These are phyloP conservation scores for Aphelenchoides bicaudatus DNA, from an alignment of 2,888 invertebrate genomes.

Conservation along the genomic window DNA sequence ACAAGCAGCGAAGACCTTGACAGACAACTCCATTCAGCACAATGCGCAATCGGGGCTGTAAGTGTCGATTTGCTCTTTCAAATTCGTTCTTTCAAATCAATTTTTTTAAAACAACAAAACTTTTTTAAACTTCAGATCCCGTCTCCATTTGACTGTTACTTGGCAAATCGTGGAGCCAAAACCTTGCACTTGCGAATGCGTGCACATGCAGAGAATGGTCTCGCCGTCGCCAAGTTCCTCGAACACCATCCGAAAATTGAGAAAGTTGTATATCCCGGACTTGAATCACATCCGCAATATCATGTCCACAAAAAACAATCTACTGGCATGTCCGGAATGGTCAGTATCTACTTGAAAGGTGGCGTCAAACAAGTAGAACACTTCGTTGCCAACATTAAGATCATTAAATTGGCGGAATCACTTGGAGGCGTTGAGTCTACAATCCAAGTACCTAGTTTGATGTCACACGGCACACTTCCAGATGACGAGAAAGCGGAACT, in stretches of 20 bases:
- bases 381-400: slow-evolving; percentile 73
- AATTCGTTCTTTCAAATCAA: no score
- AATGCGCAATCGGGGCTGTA: slow-evolving; percentile 63
- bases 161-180: slow-evolving; percentile 83
- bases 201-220: slow-evolving; percentile 75
- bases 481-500: slow-evolving; percentile 71
- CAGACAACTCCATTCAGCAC: slow-evolving; percentile 71
- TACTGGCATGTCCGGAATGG: slow-evolving; percentile 76
- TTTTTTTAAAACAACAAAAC: no score
- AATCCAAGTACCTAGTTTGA: slow-evolving; percentile 81
- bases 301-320: slow-evolving; percentile 75
- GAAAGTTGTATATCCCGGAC: slow-evolving; percentile 66
- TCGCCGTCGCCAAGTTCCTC: slow-evolving; percentile 77
- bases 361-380: slow-evolving; percentile 71
- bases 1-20: slow-evolving; percentile 73
- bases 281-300: slow-evolving; percentile 82
- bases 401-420: slow-evolving; percentile 85
- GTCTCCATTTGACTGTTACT: slow-evolving; percentile 90
- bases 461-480: slow-evolving; percentile 92
- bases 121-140: no score
- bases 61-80: no score
- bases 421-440: slow-evolving; percentile 91
- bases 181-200: slow-evolving; percentile 87
- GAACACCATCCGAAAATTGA: slow-evolving; percentile 74
- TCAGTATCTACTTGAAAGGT: slow-evolving; percentile 82